Evolutionary conservation across 2,113 vertebrate genomes (phyloP).

Genomic region (Ia io): DNA sequence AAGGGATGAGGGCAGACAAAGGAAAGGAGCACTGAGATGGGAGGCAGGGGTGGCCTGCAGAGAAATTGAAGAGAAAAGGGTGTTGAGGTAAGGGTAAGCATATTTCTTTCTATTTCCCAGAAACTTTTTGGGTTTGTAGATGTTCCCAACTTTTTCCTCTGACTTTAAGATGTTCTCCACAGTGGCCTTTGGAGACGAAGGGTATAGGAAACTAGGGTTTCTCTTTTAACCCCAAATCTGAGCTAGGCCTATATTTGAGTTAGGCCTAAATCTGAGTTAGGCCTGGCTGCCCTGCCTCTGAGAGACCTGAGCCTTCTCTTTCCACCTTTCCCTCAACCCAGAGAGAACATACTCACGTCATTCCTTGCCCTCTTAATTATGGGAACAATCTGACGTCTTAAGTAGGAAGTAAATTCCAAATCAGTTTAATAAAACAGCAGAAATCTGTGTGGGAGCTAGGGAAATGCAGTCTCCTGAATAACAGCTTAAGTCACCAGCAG

Average conservation of each 20-base stretch:
- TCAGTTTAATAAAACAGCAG: background rate
- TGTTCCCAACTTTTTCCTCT: background rate
- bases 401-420: background rate
- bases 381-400: background rate
- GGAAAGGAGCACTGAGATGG: background rate
- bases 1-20: background rate
- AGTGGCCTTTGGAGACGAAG: background rate
- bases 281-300: background rate
- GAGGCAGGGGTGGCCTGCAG: background rate
- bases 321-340: background rate
- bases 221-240: background rate
- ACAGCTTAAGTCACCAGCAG: background rate
- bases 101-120: background rate
- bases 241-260: background rate
- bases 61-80: background rate
- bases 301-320: background rate
- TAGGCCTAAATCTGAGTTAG: background rate
- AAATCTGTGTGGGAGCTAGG: background rate
- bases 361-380: background rate
- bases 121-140: background rate
- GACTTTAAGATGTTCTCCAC: background rate
- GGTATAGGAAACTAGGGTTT: background rate
- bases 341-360: background rate
- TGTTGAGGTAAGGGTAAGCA: background rate
- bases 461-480: background rate